Conservation (phyloP, 1,140 invertebrate genomes). For the Parasteatoda tepidariorum region DNA sequence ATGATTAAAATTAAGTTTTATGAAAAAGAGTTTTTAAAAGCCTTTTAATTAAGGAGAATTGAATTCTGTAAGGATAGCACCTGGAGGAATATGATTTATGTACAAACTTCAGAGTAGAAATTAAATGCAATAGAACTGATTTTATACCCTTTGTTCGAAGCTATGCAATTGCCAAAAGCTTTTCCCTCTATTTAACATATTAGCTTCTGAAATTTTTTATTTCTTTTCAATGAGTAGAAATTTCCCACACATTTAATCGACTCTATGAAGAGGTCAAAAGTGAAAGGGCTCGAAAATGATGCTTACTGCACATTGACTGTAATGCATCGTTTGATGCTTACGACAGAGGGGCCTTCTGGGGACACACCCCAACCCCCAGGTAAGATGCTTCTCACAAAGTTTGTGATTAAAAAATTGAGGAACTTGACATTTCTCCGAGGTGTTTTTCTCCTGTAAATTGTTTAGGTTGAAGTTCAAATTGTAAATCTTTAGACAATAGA, state of each 20-base stretch:
- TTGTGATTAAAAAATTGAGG: too few relatives aligned
- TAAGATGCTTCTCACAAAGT: too few relatives aligned
- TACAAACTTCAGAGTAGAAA: too few relatives aligned
- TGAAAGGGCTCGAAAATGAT: neutral
- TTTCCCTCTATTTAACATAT: neutral
- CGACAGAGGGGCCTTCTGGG: neutral
- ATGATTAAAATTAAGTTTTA: neutral
- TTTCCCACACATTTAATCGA: neutral
- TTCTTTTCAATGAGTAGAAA: neutral
- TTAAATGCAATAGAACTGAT: too few relatives aligned
- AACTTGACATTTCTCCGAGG: too few relatives aligned
- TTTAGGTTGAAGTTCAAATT: too few relatives aligned
- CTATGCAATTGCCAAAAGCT: too few relatives aligned
- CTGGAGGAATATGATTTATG: too few relatives aligned
- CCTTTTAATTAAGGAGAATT: neutral
- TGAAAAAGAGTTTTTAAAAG: neutral
- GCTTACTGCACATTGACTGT: neutral
- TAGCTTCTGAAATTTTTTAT: neutral
- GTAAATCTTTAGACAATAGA: too few relatives aligned
- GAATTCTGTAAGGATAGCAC: too few relatives aligned
- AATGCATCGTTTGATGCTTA: neutral
- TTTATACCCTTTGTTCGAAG: too few relatives aligned
- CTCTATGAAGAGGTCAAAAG: neutral
- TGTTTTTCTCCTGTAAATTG: too few relatives aligned
- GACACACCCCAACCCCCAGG: neutral